Conservation (phyloP, 2,888 invertebrate genomes). For the Epirrita christyi region DNA sequence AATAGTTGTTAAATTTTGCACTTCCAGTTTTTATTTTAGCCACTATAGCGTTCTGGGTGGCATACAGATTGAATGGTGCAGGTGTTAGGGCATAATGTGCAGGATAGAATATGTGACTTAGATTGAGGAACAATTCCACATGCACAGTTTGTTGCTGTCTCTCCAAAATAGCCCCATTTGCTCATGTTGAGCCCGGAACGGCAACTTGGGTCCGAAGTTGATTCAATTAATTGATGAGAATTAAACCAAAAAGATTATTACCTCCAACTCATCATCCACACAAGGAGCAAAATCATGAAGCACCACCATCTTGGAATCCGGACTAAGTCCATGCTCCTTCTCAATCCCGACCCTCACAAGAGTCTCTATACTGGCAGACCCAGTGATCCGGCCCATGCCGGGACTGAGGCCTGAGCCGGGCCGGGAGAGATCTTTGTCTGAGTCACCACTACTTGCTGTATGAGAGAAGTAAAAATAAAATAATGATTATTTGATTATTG, state of each 20-base stretch:
- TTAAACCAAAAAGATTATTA: conserved; percentile 49
- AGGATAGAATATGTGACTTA: too few species aligned
- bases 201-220: background rate
- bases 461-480: background rate
- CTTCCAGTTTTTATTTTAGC: too few species aligned
- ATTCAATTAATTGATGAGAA: background rate
- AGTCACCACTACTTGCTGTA: conserved; percentile 90
- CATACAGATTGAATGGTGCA: too few species aligned
- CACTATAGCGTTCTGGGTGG: too few species aligned
- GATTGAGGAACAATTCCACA: too few species aligned
- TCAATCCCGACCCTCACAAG: conserved; percentile 95
- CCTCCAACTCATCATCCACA: conserved; percentile 97
- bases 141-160: too few species aligned
- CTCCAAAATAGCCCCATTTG: too few species aligned
- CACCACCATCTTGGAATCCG: conserved; percentile 97
- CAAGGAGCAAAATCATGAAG: conserved; percentile 97
- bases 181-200: too few species aligned
- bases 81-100: too few species aligned
- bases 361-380: conserved; percentile 96
- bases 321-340: conserved; percentile 95
- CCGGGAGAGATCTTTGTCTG: conserved; percentile 89
- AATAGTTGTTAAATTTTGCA: too few species aligned
- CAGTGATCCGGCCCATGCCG: conserved; percentile 96
- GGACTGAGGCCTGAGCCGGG: conserved; percentile 88
- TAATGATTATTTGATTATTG: too few species aligned